These are phyloP conservation scores for Iselma pallidipennis DNA, from an alignment of 2,888 invertebrate species.

Conservation along the genomic window DNA sequence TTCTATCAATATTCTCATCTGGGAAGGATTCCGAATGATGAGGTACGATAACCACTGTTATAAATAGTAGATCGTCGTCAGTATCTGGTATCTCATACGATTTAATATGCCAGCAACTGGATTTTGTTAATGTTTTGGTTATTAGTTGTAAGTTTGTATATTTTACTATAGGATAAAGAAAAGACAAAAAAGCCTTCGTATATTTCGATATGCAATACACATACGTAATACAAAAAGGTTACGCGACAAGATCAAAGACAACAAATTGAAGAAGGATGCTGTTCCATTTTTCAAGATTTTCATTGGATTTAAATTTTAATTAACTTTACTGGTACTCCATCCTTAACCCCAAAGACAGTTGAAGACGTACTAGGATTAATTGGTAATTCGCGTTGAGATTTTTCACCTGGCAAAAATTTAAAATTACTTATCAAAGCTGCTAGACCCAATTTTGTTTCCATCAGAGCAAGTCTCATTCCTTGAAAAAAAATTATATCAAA, in stretches of 20 bases:
- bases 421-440: conserved; percentile 35
- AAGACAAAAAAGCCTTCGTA: no score
- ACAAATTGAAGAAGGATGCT: no score
- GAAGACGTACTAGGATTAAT: conserved; percentile 6
- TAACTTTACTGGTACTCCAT: conserved; percentile 11
- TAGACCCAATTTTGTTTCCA: conserved; percentile 46
- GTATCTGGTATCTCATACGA: conserved; percentile 21
- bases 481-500: conserved; percentile 11
- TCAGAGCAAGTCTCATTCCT: conserved; percentile 44
- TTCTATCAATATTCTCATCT: no score
- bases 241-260: no score
- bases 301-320: neutral
- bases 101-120: conserved; percentile 19
- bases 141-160: no score
- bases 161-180: no score
- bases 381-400: conserved; percentile 5
- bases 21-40: no score
- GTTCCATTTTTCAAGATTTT: neutral
- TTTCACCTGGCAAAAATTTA: conserved; percentile 26
- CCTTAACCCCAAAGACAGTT: neutral
- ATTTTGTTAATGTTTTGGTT: conserved; percentile 21
- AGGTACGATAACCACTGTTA: no score
- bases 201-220: no score
- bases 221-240: no score
- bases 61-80: conserved; percentile 9